Evolutionary conservation across 2,888 invertebrate species (phyloP), one percentile per base, ranked within the genome.

Genomic region (Drosophila niveifrons): DNA sequence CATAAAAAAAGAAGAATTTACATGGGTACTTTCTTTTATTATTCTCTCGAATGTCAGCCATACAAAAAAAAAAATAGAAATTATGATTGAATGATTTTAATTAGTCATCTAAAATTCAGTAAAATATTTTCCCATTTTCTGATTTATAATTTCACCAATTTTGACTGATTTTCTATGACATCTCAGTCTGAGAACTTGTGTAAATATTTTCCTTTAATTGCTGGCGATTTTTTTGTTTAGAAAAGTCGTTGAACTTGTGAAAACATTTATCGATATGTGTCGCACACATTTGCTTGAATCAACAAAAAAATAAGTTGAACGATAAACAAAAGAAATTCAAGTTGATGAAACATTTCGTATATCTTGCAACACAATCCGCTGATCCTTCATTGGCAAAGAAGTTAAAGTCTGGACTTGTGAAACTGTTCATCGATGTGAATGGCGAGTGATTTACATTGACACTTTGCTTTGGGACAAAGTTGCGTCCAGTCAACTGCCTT

Each of bases 401-500:
- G 31, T 10, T 13, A 23, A 47, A 15, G 31, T 23, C 34, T 15
- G 31, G 51, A 31, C 31, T 50, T 61, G 50, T 23, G 41, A 51
- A 43, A 43, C 6, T 43, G 39, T 50, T 55, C 15, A 62, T 66
- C 48, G 57, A 36, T 63, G 53, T 36, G 52, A 51, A 41, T 61
- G 39, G 34, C 56, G 29, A 57, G 57, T 73, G 68, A 74, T 66
- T 72, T 75, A 66, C 65, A 66, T 62, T 52, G 65, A 62, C 69
- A 59, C 51, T 58, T 62, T 8, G 57, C 61, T 48, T 23, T 44
- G 62, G 43, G 10, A 17, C 36, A 41, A 56, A 62, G 39, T 55
- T 58, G 53, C 7, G 57, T 46, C 55, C 43, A 50, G 55, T 52
- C 39, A 53, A 57, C 44, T 17, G 13, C 15, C 44, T 17, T 6